phyloP scores from a whole-genome alignment of 2,113 vertebrate species.

The Xiphias gladius region DNA sequence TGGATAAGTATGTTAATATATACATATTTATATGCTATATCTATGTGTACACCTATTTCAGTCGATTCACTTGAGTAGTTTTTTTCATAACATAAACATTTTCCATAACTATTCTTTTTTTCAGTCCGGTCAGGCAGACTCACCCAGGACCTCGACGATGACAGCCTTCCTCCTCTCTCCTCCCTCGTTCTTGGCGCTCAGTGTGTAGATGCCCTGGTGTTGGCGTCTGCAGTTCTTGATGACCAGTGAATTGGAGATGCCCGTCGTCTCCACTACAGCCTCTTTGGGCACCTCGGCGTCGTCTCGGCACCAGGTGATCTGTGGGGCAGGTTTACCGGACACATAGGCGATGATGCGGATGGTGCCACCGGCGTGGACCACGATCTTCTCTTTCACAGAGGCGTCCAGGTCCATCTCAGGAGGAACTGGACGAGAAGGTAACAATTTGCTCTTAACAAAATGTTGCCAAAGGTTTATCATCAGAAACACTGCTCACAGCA shows the following conservation, averaged over 20 bases:
- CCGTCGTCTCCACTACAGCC: slow-evolving; percentile 92
- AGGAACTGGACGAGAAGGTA: slow-evolving; percentile 82
- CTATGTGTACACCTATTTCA: too few relatives aligned
- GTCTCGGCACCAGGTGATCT: slow-evolving; percentile 92
- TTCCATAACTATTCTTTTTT: too few relatives aligned
- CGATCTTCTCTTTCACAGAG: slow-evolving; percentile 95
- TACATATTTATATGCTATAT: too few relatives aligned
- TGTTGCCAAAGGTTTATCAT: neutral
- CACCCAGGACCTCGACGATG: slow-evolving; percentile 98
- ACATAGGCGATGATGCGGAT: slow-evolving; percentile 98
- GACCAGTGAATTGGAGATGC: slow-evolving; percentile 95
- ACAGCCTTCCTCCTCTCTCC: slow-evolving; percentile 96
- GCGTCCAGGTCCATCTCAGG: slow-evolving; percentile 97
- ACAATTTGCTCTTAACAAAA: neutral
- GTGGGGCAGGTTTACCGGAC: slow-evolving; percentile 95
- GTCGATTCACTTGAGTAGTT: too few relatives aligned
- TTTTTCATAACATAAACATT: too few relatives aligned
- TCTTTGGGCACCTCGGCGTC: slow-evolving; percentile 92
- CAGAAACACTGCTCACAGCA: neutral
- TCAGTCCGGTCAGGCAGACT: slow-evolving; percentile 43
- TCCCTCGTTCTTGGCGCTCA: slow-evolving; percentile 95
- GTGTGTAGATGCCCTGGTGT: slow-evolving; percentile 95
- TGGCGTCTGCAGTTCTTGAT: slow-evolving; percentile 95
- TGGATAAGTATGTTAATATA: too few relatives aligned
- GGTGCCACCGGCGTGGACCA: slow-evolving; percentile 96